Conservation (phyloP, 2,113 vertebrate genomes). For the Dunckerocampus dactyliophorus region DNA sequence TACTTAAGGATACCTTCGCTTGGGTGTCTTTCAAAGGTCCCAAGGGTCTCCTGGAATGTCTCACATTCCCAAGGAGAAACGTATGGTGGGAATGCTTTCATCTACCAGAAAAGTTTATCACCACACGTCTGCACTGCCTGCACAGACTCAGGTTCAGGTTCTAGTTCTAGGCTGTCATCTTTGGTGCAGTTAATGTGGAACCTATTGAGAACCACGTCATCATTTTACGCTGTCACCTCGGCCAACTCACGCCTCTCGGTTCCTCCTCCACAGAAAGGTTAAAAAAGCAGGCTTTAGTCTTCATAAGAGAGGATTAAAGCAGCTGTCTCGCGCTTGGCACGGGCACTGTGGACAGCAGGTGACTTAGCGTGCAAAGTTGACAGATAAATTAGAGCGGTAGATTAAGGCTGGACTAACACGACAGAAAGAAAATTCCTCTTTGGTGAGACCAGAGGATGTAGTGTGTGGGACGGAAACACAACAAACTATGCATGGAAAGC, state of each 20-base stretch:
- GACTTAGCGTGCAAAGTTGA: constrained; percentile 21
- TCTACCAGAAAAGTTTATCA: constrained; percentile 23
- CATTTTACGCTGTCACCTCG: constrained; percentile 27
- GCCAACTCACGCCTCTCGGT: constrained; percentile 7
- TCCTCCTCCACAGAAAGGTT: constrained; percentile 29
- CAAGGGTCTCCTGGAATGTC: constrained; percentile 53
- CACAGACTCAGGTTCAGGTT: constrained; percentile 16
- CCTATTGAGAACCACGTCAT: constrained; percentile 30
- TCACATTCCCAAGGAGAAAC: constrained; percentile 37
- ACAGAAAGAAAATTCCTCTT: constrained; percentile 11
- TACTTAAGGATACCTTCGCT: constrained; percentile 37
- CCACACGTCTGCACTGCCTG: constrained; percentile 16
- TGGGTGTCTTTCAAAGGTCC: constrained; percentile 41
- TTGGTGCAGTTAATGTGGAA: not conserved
- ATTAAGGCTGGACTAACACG: constrained; percentile 2
- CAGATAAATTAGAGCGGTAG: constrained; percentile 29
- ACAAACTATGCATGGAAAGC: constrained; percentile 28
- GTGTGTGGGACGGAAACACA: not conserved
- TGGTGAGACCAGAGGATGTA: not conserved
- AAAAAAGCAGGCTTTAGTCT: constrained; percentile 33
- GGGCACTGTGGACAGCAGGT: constrained; percentile 25
- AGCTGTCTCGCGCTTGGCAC: constrained; percentile 29
- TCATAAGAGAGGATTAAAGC: constrained; percentile 45
- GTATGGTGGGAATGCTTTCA: constrained; percentile 56
- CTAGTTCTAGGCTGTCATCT: constrained; percentile 3